These are phyloP conservation scores for Brachylomia viminalis DNA, from an alignment of 2,888 invertebrate species.

Conservation along the genomic window DNA sequence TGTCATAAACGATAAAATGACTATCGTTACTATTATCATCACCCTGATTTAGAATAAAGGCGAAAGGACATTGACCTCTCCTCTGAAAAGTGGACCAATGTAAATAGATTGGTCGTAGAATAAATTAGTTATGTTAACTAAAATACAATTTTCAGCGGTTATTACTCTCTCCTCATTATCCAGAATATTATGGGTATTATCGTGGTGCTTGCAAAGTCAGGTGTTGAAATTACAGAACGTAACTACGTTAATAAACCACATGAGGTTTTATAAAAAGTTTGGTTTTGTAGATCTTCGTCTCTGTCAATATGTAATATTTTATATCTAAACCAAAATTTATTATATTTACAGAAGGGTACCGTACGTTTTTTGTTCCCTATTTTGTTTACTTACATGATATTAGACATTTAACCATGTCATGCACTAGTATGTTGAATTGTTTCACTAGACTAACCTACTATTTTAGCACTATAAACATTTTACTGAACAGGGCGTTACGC, in stretches of 20 bases:
- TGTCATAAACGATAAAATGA: not conserved
- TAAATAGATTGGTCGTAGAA: constrained; percentile 35
- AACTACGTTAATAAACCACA: too few species aligned
- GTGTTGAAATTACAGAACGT: too few species aligned
- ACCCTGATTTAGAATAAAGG: not conserved
- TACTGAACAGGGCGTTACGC: not conserved
- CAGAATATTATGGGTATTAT: constrained; percentile 3
- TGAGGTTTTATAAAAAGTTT: too few species aligned
- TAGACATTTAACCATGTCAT: not conserved
- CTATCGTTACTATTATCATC: not conserved
- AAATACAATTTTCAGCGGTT: constrained; percentile 9
- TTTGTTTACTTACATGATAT: not conserved
- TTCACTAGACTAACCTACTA: not conserved
- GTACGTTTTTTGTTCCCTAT: not conserved
- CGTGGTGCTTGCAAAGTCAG: not conserved
- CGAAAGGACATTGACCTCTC: not conserved
- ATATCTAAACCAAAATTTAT: not conserved
- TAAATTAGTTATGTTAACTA: constrained; percentile 32
- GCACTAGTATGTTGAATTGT: not conserved
- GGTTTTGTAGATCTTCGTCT: too few species aligned
- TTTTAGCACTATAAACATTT: constrained; percentile 25
- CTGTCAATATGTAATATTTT: not conserved
- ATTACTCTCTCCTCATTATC: constrained; percentile 2
- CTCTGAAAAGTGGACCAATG: constrained; percentile 7
- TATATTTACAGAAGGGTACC: not conserved